phyloP scores from a whole-genome alignment of 2,797 vertebrate genomes.

The Semotilus atromaculatus region DNA sequence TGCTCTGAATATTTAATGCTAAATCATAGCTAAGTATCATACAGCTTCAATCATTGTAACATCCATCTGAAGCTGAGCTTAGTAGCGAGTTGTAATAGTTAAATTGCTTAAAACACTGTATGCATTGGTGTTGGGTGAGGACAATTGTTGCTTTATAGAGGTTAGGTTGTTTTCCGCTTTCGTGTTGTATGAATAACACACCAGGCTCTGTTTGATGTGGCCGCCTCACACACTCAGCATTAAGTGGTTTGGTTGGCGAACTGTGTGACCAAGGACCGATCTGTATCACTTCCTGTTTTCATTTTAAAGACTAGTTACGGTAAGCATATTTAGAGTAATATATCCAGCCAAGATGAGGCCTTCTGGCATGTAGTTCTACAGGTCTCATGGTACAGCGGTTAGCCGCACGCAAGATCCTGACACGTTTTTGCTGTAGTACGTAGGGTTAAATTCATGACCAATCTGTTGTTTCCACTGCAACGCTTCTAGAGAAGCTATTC shows the following conservation, averaged over 20 bases:
- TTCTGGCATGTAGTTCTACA: not conserved
- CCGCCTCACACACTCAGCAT: not conserved
- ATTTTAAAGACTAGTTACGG: not conserved
- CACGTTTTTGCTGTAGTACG: not conserved
- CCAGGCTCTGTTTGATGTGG: slow-evolving; percentile 29
- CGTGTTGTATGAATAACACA: slow-evolving; percentile 10
- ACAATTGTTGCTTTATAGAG: not conserved
- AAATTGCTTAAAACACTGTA: not conserved
- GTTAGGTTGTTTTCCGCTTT: slow-evolving; percentile 1
- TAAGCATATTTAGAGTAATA: not conserved
- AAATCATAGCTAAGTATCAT: not conserved
- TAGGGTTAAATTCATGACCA: not conserved
- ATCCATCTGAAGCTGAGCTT: not conserved
- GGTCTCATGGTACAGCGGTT: not conserved
- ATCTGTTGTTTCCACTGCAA: not conserved
- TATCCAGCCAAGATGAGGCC: not conserved
- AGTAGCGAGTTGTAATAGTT: not conserved
- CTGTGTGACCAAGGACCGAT: not conserved
- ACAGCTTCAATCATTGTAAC: not conserved
- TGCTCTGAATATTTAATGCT: not conserved
- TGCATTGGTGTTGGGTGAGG: not conserved
- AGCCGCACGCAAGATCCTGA: not conserved
- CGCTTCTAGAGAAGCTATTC: not conserved
- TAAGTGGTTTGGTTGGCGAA: slow-evolving; percentile 6
- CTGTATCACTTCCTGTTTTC: slow-evolving; percentile 17